A percentile compares a stretch with the other conserved stretches of the same genome.
phyloP scores from a whole-genome alignment of 2,113 vertebrate species.

The Podarcis raffonei region DNA sequence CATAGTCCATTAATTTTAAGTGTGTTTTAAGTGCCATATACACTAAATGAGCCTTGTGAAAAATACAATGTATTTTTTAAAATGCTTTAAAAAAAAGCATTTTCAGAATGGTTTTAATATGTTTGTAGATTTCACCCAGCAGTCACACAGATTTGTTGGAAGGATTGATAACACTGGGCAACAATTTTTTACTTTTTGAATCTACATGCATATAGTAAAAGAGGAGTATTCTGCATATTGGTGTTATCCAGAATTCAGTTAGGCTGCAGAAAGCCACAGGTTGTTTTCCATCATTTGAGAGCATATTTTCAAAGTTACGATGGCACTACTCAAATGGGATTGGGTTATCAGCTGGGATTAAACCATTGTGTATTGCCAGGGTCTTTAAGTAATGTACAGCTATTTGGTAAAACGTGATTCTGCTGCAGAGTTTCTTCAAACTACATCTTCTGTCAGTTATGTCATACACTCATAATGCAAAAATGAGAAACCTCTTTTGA shows the following conservation, averaged over 20 bases:
- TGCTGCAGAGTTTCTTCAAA: not conserved
- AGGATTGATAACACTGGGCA: too few relatives aligned
- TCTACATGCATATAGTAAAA: not conserved
- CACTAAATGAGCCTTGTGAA: too few relatives aligned
- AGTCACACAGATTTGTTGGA: too few relatives aligned
- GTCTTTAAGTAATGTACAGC: not conserved
- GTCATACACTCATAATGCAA: not conserved
- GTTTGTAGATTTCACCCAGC: too few relatives aligned
- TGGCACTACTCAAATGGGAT: not conserved
- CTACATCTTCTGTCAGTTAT: not conserved
- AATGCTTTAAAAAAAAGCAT: too few relatives aligned
- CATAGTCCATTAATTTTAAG: too few relatives aligned
- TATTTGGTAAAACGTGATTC: not conserved
- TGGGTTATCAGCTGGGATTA: not conserved
- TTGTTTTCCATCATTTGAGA: too few relatives aligned
- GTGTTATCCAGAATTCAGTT: not conserved
- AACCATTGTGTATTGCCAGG: not conserved
- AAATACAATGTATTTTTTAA: too few relatives aligned
- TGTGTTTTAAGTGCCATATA: too few relatives aligned
- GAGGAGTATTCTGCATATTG: not conserved
- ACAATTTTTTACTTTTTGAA: too few relatives aligned
- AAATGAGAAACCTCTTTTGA: not conserved
- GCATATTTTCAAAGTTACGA: not conserved
- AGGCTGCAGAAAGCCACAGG: not conserved
- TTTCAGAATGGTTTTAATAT: too few relatives aligned